Base-by-base conservation (phyloP, 1,140 invertebrate genomes). In the Cephus cinctus region DNA sequence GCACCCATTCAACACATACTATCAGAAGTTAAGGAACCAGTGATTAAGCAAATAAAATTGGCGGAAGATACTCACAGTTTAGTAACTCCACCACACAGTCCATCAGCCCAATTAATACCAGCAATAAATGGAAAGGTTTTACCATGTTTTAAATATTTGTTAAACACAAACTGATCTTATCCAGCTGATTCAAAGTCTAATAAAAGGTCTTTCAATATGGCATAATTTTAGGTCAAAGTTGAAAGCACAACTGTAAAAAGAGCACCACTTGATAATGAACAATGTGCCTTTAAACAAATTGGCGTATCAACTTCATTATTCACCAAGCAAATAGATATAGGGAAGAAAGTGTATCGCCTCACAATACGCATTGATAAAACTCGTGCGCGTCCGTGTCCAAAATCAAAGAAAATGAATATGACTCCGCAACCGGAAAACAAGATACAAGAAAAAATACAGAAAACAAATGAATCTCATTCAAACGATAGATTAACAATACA, bases 331-430 rank as follows among this genome's bases (percentile, higher is more conserved):
- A 15, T 41, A 11, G 30, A 47, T 5, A 40, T 32, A 4, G 32
- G 38, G 9, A 40, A 43, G 5, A 59, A 53, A 9, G 21, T 52
- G 11, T 75, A 71, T 47, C 58, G 68, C 12, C 48, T 75, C 23
- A 65, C 59, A 0, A 67, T 74, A 54, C 60, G 70, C 12, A 72
- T 75, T 19, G 69, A 72, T 15, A 75, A 74, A 54, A 57, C 71
- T 23, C 43, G 57, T 21, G 23, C 56, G 11, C 62, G 53, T 27
- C 61, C 69, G 16, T 56, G 56, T 31, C 67, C 64, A 8, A 63
- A 54, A 22, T 64, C 62, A n/a, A 50, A 36, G 50, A 44, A 61
- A 54, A 23, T 31, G 36, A 12, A 30, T 11, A 16, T 5, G 11
- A 35, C 46, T 42, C 22, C 8, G 16, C 16, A 35, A 40, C n/a